A percentile compares a stretch with the other conserved stretches of the same genome.
phyloP scores from a whole-genome alignment of 1,140 invertebrate species.

The Caenorhabditis inopinata region DNA sequence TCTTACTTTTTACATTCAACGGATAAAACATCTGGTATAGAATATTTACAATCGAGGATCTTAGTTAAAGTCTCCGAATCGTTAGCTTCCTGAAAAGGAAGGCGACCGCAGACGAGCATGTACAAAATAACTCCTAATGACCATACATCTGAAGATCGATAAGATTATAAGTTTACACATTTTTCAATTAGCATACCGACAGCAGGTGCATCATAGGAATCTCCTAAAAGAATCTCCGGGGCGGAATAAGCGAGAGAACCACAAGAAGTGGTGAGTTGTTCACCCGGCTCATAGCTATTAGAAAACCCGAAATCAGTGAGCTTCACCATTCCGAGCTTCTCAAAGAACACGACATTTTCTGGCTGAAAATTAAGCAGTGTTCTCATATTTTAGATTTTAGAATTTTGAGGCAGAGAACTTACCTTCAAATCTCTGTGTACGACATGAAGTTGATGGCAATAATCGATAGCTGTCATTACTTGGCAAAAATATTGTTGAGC shows the following conservation, averaged over 20 bases:
- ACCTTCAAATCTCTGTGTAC: constrained; percentile 79
- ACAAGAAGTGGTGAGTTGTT: constrained; percentile 96
- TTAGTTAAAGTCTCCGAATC: constrained; percentile 97
- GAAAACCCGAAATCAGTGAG: constrained; percentile 99
- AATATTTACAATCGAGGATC: constrained; percentile 99
- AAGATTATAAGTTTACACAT: neutral
- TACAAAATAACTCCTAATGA: constrained; percentile 95
- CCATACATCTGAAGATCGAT: constrained; percentile 80
- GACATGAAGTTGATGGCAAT: constrained; percentile 91
- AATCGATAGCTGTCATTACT: constrained; percentile 93
- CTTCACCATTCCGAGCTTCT: constrained; percentile 93
- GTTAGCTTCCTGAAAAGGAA: constrained; percentile 97
- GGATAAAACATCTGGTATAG: constrained; percentile 85
- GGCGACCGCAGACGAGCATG: constrained; percentile 93
- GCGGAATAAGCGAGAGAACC: constrained; percentile 99
- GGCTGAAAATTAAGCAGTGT: constrained; percentile 77
- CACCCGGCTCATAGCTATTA: constrained; percentile 76
- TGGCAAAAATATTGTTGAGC: constrained; percentile 84
- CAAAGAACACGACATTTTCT: constrained; percentile 98
- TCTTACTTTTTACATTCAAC: constrained; percentile 77
- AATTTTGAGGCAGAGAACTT: neutral
- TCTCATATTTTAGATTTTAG: neutral
- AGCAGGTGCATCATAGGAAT: constrained; percentile 71
- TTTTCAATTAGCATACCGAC: constrained; percentile 57
- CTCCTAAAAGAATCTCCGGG: constrained; percentile 94